These are phyloP conservation scores for Vireo altiloquus DNA, from an alignment of 2,113 vertebrate species.

Conservation along the genomic window DNA sequence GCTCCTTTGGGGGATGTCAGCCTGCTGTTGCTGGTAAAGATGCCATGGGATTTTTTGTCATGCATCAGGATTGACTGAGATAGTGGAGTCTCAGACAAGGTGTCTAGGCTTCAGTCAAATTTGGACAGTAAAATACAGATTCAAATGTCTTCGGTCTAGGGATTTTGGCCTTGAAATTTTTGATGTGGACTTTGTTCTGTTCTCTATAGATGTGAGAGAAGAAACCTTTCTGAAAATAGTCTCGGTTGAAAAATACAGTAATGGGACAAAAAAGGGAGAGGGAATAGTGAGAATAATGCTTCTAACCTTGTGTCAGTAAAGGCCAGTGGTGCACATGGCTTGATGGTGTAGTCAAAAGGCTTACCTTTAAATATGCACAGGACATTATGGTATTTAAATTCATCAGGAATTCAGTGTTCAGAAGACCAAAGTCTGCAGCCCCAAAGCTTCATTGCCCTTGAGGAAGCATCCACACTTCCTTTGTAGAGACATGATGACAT, in stretches of 20 bases:
- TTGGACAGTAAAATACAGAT: neutral
- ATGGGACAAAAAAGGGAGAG: neutral
- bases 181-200: neutral
- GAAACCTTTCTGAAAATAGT: neutral
- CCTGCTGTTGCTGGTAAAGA: neutral
- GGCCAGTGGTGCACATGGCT: neutral
- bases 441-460: neutral
- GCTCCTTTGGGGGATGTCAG: neutral
- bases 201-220: neutral
- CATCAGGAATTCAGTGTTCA: neutral
- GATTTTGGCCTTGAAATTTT: neutral
- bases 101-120: neutral
- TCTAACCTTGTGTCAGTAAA: neutral
- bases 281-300: neutral
- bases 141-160: neutral
- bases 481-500: neutral
- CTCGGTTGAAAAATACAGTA: fast-evolving
- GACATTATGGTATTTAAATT: neutral
- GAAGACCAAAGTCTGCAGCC: neutral
- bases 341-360: neutral
- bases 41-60: neutral
- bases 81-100: neutral
- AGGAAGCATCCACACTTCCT: neutral
- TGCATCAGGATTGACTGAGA: neutral
- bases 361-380: neutral